Base-by-base conservation (phyloP, 1,140 invertebrate genomes). In the Aphis gossypii region DNA sequence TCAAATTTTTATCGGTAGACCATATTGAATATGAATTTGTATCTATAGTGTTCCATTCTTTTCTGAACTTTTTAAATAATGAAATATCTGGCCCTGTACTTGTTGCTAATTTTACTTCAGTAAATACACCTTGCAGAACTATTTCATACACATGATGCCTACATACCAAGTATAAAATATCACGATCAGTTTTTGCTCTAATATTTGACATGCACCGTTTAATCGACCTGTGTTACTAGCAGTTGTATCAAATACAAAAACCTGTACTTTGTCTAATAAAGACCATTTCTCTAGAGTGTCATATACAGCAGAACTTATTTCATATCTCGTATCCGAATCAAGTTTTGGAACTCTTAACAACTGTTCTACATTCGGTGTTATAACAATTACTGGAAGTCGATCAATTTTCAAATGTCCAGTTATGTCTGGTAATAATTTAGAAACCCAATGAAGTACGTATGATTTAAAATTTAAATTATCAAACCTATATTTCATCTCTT, bases 221-320 rank as follows among this genome's bases (percentile, higher is more conserved):
- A 88, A 83, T 92, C 51, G 68, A 30, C 95, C 95, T 30, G 95
- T 94, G 94, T 95, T 95, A 41, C 94, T 94, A 92, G 94, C 94
- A 84, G 95, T 95, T 6, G 95, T 95, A 90, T 95, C 95, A 94
- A 95, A 95, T 76, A 60, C 60, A 60, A 92, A 76, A 82, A 8
- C 91, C 91, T 60, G 44, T 7, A 92, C 44, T 44, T 25, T 35
- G 9, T 83, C 38, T 44, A n/a, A 9, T n/a, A 76, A n/a, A n/a
- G 68, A 76, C 68, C 68, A 76, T 76, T 76, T 30, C 30, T 76
- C 25, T 76, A 76, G 68, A 76, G 68, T 76, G 7, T 76, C 9
- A 76, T 76, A n/a, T n/a, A 76, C 8, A 76, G 30, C 68, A n/a
- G 23, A 30, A 35, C 25, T n/a, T 76, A 9, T 76, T 76, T 30